Evolutionary conservation across 2,888 invertebrate species (phyloP).

Genomic region (Corythucha ciliata): DNA sequence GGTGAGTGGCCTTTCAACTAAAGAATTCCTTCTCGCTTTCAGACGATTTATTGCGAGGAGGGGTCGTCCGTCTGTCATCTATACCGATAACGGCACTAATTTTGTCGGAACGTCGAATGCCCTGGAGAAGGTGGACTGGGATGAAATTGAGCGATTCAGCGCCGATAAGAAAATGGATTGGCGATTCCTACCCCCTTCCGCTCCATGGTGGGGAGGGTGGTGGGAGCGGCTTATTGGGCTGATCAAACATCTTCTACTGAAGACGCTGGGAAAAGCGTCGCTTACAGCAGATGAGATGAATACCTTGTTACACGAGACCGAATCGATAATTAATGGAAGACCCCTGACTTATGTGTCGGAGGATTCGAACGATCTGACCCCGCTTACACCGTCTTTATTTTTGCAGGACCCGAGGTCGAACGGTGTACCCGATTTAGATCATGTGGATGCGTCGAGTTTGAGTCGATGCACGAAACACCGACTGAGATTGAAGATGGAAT

Average conservation of each 20-base stretch:
- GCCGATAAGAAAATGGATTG: conserved; percentile 33
- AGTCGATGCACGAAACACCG: too few relatives aligned
- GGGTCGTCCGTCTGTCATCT: conserved; percentile 38
- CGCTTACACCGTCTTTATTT: conserved; percentile 23
- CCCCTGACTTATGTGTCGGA: conserved; percentile 24
- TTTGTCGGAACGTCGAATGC: conserved; percentile 40
- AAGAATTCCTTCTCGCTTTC: conserved; percentile 38
- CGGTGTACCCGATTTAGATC: conserved; percentile 9
- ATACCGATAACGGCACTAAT: conserved; percentile 41
- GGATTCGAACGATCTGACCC: conserved; percentile 8
- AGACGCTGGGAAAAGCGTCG: conserved; percentile 24
- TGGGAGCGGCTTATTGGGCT: conserved; percentile 34
- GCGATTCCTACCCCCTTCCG: conserved; percentile 38
- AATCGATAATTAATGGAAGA: conserved; percentile 17
- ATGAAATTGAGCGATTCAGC: conserved; percentile 35
- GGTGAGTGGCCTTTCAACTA: conserved; percentile 36
- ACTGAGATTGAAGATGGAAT: too few relatives aligned
- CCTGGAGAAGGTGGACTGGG: conserved; percentile 46
- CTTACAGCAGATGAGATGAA: too few relatives aligned
- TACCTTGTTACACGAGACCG: too few relatives aligned
- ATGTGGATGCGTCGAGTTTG: conserved; percentile 21
- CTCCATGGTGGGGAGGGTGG: conserved; percentile 37
- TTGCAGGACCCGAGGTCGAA: background rate
- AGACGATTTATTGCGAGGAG: conserved; percentile 38
- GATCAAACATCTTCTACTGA: conserved; percentile 21